Conservation (phyloP, 2,888 invertebrate genomes). For the Bellardia pandia region DNA sequence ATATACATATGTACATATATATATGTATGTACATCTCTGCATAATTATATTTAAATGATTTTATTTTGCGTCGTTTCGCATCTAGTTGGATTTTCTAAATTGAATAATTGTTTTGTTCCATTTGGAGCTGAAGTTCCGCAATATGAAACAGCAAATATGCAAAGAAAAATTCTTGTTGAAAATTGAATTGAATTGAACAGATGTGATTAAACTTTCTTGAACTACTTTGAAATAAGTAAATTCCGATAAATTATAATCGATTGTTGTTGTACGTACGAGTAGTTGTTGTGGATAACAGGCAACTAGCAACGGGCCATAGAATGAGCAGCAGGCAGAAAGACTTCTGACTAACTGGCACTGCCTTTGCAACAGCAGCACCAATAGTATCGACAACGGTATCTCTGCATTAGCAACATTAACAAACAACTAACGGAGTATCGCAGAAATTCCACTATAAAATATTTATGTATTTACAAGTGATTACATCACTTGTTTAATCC, state of each 20-base stretch:
- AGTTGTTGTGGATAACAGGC: constrained; percentile 41
- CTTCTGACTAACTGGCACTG: background rate
- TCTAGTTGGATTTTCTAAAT: constrained; percentile 46
- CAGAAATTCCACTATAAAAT: constrained; percentile 72
- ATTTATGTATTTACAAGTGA: constrained; percentile 66
- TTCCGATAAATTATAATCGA: constrained; percentile 72
- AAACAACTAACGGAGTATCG: constrained; percentile 69
- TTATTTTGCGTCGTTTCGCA: constrained; percentile 12
- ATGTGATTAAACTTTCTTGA: constrained; percentile 72
- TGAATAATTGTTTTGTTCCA: constrained; percentile 63
- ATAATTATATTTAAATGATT: constrained; percentile 22
- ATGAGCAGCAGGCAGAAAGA: constrained; percentile 23
- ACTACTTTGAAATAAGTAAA: constrained; percentile 69
- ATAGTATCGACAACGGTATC: constrained; percentile 26
- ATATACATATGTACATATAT: background rate
- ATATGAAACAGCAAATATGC: constrained; percentile 54
- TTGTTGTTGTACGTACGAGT: constrained; percentile 37
- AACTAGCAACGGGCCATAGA: constrained; percentile 47
- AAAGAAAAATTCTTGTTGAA: constrained; percentile 62
- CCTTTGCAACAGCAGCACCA: constrained; percentile 14
- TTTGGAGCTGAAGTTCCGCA: constrained; percentile 50
- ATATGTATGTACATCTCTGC: too few relatives aligned
- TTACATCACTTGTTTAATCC: constrained; percentile 71
- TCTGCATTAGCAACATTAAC: constrained; percentile 45
- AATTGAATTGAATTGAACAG: constrained; percentile 59